A percentile compares a stretch with the other conserved stretches of the same genome.
phyloP scores from a whole-genome alignment of 2,888 invertebrate species.

The Acronicta aceris region DNA sequence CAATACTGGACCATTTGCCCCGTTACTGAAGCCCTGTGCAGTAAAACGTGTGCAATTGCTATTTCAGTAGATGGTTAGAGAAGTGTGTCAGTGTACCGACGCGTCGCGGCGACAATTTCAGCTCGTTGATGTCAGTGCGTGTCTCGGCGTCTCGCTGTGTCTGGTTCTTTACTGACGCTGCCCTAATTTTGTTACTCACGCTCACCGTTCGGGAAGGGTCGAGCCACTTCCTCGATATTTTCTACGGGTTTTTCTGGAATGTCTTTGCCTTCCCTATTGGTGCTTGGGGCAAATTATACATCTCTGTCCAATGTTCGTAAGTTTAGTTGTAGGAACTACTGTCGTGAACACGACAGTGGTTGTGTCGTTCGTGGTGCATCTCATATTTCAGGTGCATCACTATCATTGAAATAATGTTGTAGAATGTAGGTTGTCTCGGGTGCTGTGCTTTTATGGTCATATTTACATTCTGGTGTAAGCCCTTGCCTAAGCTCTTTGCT shows the following conservation, averaged over 20 bases:
- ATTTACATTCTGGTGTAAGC: no score
- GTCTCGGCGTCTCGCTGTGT: constrained; percentile 38
- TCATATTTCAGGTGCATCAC: no score
- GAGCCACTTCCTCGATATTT: constrained; percentile 34
- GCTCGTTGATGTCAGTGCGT: constrained; percentile 64
- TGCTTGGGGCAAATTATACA: background rate
- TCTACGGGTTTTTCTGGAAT: constrained; percentile 8
- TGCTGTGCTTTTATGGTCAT: no score
- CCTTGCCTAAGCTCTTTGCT: no score
- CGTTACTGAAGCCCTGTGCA: constrained; percentile 50
- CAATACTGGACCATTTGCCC: constrained; percentile 23
- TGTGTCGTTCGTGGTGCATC: no score
- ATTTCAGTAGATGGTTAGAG: constrained; percentile 73
- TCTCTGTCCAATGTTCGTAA: no score
- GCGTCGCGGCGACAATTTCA: constrained; percentile 80
- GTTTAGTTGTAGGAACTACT: no score
- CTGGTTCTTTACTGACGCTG: constrained; percentile 60
- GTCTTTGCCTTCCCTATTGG: constrained; percentile 2
- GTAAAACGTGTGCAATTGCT: constrained; percentile 71
- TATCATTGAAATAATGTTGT: no score
- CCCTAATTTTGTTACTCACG: constrained; percentile 65
- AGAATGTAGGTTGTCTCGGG: no score
- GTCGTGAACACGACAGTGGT: no score
- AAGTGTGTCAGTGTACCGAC: constrained; percentile 83
- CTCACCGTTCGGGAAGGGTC: constrained; percentile 41